A percentile compares a stretch with the other conserved stretches of the same genome.
Evolutionary conservation across 2,888 invertebrate species (phyloP).

Genomic region (Melinopterus prodromus): DNA sequence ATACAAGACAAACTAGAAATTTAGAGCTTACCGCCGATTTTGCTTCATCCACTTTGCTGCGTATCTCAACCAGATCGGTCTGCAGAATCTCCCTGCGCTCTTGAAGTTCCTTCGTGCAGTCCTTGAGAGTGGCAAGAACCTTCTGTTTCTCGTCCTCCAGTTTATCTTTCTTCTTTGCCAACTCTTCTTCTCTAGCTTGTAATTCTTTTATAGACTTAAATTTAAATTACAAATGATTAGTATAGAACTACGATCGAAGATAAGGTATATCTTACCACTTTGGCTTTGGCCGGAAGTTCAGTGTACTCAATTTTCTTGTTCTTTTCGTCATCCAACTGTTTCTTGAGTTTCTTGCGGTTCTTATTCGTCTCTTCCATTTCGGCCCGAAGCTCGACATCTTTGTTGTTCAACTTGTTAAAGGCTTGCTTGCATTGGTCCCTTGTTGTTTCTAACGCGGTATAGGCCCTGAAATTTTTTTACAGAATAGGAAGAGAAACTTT

Average conservation of each 20-base stretch:
- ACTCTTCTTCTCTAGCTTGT: constrained; percentile 51
- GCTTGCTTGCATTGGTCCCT: constrained; percentile 69
- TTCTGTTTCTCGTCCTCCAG: constrained; percentile 67
- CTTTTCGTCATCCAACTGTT: constrained; percentile 71
- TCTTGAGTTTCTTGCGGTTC: constrained; percentile 77
- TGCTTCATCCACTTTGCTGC: constrained; percentile 74
- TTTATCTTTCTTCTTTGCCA: constrained; percentile 65
- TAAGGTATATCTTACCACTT: constrained; percentile 60
- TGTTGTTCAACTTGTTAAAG: constrained; percentile 70
- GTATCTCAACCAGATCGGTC: constrained; percentile 72
- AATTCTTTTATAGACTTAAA: constrained; percentile 29
- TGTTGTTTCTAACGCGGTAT: constrained; percentile 65
- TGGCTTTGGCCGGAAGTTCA: constrained; percentile 77
- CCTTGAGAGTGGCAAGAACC: constrained; percentile 70
- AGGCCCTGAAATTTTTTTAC: constrained; percentile 60
- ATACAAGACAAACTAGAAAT: too few species aligned
- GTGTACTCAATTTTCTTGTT: constrained; percentile 72
- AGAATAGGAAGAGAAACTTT: constrained; percentile 34
- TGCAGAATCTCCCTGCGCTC: constrained; percentile 75
- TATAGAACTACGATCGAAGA: neutral
- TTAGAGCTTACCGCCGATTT: constrained; percentile 63
- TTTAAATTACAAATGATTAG: neutral
- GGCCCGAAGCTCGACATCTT: constrained; percentile 71
- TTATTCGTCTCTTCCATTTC: constrained; percentile 75
- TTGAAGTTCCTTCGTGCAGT: constrained; percentile 74